phyloP scores from a whole-genome alignment of 2,113 vertebrate species.

The Ailuropoda melanoleuca region DNA sequence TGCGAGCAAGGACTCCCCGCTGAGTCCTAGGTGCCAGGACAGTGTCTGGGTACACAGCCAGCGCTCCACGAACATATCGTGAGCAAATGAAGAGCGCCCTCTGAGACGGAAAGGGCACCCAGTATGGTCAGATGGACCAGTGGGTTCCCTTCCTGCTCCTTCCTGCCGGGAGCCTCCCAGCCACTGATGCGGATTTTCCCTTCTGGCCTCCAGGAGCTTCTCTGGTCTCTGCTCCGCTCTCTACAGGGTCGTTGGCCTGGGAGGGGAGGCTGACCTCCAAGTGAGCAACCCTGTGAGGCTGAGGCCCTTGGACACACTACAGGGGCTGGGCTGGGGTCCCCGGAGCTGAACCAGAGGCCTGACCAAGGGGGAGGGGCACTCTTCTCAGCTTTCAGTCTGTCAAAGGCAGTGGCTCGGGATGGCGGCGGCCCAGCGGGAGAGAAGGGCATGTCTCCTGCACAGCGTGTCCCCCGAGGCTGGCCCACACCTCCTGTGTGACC shows the following conservation, averaged over 20 bases:
- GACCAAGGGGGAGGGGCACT: not conserved
- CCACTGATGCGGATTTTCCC: not conserved
- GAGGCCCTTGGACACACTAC: not conserved
- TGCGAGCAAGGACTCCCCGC: not conserved
- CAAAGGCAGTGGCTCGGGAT: not conserved
- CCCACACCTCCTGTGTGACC: constrained; percentile 32
- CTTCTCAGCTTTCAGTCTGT: not conserved
- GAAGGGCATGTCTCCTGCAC: not conserved
- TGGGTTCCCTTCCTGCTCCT: not conserved
- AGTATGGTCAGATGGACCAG: not conserved
- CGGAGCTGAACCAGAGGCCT: not conserved
- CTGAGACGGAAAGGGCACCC: not conserved
- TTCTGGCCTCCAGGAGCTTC: not conserved
- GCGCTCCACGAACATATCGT: not conserved
- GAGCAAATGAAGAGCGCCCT: not conserved
- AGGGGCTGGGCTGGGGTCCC: not conserved
- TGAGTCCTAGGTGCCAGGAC: not conserved
- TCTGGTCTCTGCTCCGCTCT: not conserved
- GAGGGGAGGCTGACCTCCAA: not conserved
- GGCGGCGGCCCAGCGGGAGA: not conserved
- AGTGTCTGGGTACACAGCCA: not conserved
- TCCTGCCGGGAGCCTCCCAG: not conserved
- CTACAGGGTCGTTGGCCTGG: not conserved
- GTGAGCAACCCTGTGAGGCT: not conserved
- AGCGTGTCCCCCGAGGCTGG: not conserved